phyloP scores from a whole-genome alignment of 2,797 vertebrate species.

The Selene dorsalis region DNA sequence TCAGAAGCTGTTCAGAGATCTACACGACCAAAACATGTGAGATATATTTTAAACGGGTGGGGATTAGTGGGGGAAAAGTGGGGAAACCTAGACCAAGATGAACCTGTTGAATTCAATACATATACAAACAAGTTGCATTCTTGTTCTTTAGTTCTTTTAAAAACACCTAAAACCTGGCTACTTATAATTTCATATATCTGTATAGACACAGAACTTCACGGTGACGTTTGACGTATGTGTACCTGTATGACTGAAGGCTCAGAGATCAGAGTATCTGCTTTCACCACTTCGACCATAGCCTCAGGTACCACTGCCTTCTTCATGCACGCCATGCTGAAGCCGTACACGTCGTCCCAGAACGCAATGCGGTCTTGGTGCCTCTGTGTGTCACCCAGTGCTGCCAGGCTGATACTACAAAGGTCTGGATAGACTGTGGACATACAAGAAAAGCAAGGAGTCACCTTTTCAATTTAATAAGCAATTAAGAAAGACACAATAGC shows the following conservation, averaged over 20 bases:
- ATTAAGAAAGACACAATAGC: neutral
- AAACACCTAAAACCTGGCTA: neutral
- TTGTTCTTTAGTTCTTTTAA: neutral
- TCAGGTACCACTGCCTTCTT: conserved; percentile 93
- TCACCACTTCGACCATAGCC: conserved; percentile 89
- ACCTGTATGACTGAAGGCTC: conserved; percentile 90
- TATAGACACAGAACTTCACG: neutral
- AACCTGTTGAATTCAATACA: too few relatives aligned
- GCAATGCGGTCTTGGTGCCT: conserved; percentile 87
- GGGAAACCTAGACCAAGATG: too few relatives aligned
- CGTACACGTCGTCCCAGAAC: conserved; percentile 97
- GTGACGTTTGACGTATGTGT: conserved; percentile 13
- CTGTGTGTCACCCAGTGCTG: conserved; percentile 87
- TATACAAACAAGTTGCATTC: neutral
- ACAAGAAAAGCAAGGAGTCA: neutral
- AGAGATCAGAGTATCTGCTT: conserved; percentile 88
- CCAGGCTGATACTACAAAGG: conserved; percentile 89
- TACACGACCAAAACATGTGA: too few relatives aligned
- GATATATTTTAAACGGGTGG: too few relatives aligned
- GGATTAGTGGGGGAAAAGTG: too few relatives aligned
- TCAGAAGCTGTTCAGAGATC: too few relatives aligned
- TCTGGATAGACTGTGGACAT: conserved; percentile 92
- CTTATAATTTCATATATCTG: neutral
- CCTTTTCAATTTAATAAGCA: neutral
- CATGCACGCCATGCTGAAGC: conserved; percentile 97